A percentile compares a stretch with the other conserved stretches of the same genome.
phyloP scores from a whole-genome alignment of 2,888 invertebrate species.

The Heliconius ethilla region DNA sequence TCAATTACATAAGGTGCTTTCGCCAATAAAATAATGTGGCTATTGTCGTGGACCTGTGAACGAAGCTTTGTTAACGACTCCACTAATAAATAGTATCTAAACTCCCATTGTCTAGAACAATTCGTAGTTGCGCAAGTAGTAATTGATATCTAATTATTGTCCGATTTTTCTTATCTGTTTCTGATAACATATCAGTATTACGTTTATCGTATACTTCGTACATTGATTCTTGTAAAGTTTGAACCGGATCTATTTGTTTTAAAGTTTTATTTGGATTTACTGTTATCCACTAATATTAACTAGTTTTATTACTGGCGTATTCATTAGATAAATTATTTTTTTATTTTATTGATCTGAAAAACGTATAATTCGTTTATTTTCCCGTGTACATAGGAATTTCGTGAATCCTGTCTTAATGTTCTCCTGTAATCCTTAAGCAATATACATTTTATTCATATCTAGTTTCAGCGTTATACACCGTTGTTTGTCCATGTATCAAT shows the following conservation, averaged over 20 bases:
- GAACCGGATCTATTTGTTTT: slow-evolving; percentile 26
- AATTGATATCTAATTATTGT: slow-evolving; percentile 44
- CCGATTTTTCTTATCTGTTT: slow-evolving; percentile 40
- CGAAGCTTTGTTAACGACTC: slow-evolving; percentile 64
- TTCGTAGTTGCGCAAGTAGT: slow-evolving; percentile 42
- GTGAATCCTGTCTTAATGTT: no score
- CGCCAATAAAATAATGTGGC: slow-evolving; percentile 75
- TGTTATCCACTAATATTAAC: not conserved
- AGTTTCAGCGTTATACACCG: no score
- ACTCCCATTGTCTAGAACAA: slow-evolving; percentile 45
- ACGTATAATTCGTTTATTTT: no score
- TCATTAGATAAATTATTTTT: not conserved
- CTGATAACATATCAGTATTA: slow-evolving; percentile 34
- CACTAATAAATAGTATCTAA: slow-evolving; percentile 46
- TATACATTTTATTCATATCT: no score
- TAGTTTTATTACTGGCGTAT: not conserved
- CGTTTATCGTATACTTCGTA: slow-evolving; percentile 21
- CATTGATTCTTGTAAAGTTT: slow-evolving; percentile 15
- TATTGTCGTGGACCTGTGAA: slow-evolving; percentile 71
- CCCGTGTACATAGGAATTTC: no score
- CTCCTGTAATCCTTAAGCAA: no score
- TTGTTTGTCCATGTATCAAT: no score
- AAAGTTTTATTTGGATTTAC: not conserved
- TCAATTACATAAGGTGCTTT: slow-evolving; percentile 73
- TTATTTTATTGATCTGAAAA: no score